phyloP scores from a whole-genome alignment of 2,888 invertebrate species.

The Microplitis deprimator region DNA sequence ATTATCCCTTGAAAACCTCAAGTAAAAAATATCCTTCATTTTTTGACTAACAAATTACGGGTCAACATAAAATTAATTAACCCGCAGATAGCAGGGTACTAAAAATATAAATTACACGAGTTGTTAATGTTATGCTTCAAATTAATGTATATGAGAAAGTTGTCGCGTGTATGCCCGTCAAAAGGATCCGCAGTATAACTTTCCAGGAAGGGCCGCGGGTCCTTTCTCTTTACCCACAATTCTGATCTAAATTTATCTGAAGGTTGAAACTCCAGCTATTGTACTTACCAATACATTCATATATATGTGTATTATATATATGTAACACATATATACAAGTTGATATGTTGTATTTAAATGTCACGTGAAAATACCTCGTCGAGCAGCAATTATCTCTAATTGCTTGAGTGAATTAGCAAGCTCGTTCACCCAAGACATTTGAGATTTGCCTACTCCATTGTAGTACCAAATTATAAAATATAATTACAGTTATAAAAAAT shows the following conservation, averaged over 20 bases:
- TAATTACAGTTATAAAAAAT: too few relatives aligned
- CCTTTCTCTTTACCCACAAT: slow-evolving; percentile 15
- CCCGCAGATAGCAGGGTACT: neutral
- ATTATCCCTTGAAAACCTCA: neutral
- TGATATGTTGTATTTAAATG: slow-evolving; percentile 25
- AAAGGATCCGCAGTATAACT: slow-evolving; percentile 20
- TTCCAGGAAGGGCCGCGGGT: slow-evolving; percentile 20
- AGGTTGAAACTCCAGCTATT: neutral
- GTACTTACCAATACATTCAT: neutral
- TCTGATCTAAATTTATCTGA: slow-evolving; percentile 15
- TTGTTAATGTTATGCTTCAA: neutral
- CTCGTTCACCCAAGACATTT: slow-evolving; percentile 51
- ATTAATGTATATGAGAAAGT: neutral
- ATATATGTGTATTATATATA: neutral
- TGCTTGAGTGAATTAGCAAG: slow-evolving; percentile 57
- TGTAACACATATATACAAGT: slow-evolving; percentile 9
- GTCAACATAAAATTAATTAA: neutral
- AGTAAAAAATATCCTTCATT: neutral
- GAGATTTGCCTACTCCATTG: neutral
- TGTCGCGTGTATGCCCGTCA: neutral
- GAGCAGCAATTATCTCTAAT: slow-evolving; percentile 59
- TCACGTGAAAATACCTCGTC: slow-evolving; percentile 39
- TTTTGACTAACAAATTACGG: slow-evolving; percentile 8
- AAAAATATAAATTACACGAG: neutral
- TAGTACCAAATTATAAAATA: too few relatives aligned